These are phyloP conservation scores for Apamea monoglypha DNA, from an alignment of 2,888 invertebrate species.

Conservation along the genomic window DNA sequence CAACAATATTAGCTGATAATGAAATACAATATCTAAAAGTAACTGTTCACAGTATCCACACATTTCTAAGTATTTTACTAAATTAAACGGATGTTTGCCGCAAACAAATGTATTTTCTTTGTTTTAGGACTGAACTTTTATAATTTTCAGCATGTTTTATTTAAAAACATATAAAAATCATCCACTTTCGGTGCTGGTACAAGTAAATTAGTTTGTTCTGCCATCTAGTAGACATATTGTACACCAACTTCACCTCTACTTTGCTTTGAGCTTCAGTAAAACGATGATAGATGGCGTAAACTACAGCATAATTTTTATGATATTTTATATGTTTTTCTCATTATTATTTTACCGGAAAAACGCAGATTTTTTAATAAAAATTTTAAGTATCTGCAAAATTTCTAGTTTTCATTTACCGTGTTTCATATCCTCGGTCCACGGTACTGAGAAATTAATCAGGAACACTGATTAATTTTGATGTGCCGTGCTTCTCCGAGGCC, in stretches of 20 bases:
- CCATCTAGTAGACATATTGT: slow-evolving; percentile 15
- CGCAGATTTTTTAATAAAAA: not conserved
- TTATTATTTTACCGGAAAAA: not conserved
- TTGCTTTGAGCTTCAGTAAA: not conserved
- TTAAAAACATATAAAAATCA: not conserved
- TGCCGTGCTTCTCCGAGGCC: not conserved
- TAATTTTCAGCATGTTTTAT: not conserved
- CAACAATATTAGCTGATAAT: not conserved
- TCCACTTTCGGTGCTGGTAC: not conserved
- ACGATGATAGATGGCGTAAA: slow-evolving; percentile 30
- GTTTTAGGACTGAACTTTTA: not conserved
- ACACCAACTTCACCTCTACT: not conserved
- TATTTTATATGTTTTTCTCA: not conserved
- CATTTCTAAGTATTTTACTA: too few species aligned
- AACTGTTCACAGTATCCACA: not conserved
- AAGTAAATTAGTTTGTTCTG: slow-evolving; percentile 25
- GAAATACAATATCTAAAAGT: not conserved
- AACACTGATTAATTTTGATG: not conserved
- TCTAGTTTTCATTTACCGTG: not conserved
- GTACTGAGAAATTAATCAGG: not conserved
- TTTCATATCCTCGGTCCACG: not conserved
- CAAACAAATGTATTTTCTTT: too few species aligned
- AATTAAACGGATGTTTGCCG: not conserved
- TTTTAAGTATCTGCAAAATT: not conserved
- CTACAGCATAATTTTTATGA: not conserved